Base-by-base conservation (phyloP, 2,113 vertebrate species). In the Progne subis region DNA sequence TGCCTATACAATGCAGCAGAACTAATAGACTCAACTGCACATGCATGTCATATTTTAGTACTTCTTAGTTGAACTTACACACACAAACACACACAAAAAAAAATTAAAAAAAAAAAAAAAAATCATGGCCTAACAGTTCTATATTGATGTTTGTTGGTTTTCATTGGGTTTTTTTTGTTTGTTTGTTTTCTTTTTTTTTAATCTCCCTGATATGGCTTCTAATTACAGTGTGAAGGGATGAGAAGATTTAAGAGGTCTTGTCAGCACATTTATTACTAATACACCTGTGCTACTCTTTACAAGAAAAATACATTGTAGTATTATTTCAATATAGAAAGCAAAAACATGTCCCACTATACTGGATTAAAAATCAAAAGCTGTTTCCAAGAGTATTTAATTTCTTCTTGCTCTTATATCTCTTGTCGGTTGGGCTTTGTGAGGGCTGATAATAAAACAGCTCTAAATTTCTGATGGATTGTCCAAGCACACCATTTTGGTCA, bases 401-500 rank as follows among this genome's bases (percentile, higher is more conserved):
- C 56, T 82, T 82, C 67, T 55, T 88, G 12, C 28, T 94, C 29
- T 92, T 96, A 86, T 60, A 37, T 86, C 79, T 94, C 44, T 92
- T 96, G 68, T 74, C 49, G 25, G n/a, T 67, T 88, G 44, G 83
- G 39, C 84, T 84, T n/a, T 80, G 5, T 64, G 50, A 93, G 68
- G 52, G 47, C 74, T 91, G 68, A 95, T 68, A 92, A 92, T 64
- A 83, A 93, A 89, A 81, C 69, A 76, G 37, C 89, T 80, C 67
- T 67, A 46, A 84, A 67, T 88, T 88, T 67, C 76, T 68, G 52
- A 44, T 47, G 44, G 76, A 87, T 56, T 85, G 41, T 96, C 90
- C 76, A 96, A 95, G 93, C 67, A 52, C 65, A 92, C 39, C 31
- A 52, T 92, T 77, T 95, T 96, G 88, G 79, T 82, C 86, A 94